Evolutionary conservation across 2,797 vertebrate genomes (phyloP), one percentile per base, ranked within the genome.

Genomic region (Xiphophorus birchmanni): DNA sequence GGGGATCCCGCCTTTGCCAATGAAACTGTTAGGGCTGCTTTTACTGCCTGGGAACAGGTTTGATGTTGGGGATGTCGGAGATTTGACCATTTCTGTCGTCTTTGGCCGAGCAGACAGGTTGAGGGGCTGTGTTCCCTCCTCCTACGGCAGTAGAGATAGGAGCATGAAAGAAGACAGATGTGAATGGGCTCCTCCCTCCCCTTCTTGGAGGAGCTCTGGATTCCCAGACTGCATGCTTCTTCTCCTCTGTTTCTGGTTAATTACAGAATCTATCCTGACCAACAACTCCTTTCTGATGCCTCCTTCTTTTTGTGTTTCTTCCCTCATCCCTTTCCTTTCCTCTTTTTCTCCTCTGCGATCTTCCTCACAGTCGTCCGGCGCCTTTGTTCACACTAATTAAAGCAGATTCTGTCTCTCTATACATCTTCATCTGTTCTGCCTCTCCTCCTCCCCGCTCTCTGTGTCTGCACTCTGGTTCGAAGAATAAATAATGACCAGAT

Each of bases 341-440:
- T 78, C 77, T 86, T 72, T 42, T 82, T 82, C 87, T 96, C 96
- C 96, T 96, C 94, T 96, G 95, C 95, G 96, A 96, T 97, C 96
- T 96, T 97, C 96, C 97, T 97, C 96, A 95, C 94, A 96, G 96
- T 95, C 95, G 96, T 96, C 95, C 95, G 89, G 96, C 92, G 94
- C 87, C 97, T 98, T 96, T 97, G 97, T 96, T 98, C 96, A 95
- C 95, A 94, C 96, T 97, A 99, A 99, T 98, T 98, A 97, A 98
- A 97, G 97, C 97, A 94, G 96, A 97, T 97, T 97, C 97, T 96
- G 96, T 96, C 95, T 97, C 96, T 95, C 96, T 97, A 96, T 97
- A 97, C 95, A 93, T 96, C 97, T 97, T 97, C 97, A 98, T 97
- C 96, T 97, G 92, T 94, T 95, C 92, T 92, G 87, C 84, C 91